A percentile compares a stretch with the other conserved stretches of the same genome.
Evolutionary conservation across 2,797 vertebrate genomes (phyloP).

Genomic region (Sarcoramphus papa): DNA sequence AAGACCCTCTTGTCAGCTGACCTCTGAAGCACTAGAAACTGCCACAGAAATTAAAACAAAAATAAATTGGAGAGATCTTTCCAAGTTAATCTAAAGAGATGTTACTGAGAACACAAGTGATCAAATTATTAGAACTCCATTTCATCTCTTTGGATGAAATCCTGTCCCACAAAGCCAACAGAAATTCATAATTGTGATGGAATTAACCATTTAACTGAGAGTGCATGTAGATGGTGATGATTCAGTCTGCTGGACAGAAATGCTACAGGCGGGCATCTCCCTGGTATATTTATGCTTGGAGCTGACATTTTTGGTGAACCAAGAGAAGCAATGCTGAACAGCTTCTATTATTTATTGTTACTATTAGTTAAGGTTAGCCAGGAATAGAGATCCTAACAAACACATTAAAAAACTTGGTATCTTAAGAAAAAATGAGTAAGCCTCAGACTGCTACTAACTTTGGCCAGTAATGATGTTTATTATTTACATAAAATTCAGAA

Average conservation of each 20-base stretch:
- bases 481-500: neutral
- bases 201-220: neutral
- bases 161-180: neutral
- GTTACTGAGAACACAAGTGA: neutral
- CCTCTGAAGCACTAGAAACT: neutral
- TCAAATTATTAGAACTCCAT: neutral
- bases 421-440: conserved; percentile 29
- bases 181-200: neutral
- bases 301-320: neutral
- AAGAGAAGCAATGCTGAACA: neutral
- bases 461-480: conserved; percentile 17
- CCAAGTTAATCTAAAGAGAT: neutral
- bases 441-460: neutral
- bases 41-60: neutral
- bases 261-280: neutral
- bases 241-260: neutral
- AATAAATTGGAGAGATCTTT: neutral
- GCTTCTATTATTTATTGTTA: neutral
- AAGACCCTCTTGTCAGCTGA: neutral
- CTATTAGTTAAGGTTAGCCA: neutral
- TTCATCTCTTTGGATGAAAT: neutral
- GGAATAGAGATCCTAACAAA: neutral
- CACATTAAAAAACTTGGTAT: neutral
- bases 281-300: neutral
- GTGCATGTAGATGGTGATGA: neutral